Evolutionary conservation across 2,113 vertebrate species (phyloP), one percentile per base, ranked within the genome.

Genomic region (Seriola rivoliana): DNA sequence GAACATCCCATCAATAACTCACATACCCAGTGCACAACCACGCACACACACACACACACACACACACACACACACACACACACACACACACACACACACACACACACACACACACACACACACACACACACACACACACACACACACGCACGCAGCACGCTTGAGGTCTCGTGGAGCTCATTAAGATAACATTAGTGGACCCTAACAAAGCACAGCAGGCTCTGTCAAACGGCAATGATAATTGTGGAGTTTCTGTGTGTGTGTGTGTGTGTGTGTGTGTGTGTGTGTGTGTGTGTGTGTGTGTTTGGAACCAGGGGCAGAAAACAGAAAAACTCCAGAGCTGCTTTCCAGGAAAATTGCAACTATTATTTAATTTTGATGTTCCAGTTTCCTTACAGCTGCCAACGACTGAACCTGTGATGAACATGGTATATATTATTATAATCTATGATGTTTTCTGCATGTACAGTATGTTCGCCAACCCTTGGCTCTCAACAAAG

Each of bases 81-180:
- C 63, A 71, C 46, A 38, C 29, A 40, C 11, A 57, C 52, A 29
- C 44, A 62, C 40, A 59, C 64, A 59, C 48, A 38, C 32, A 42
- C 12, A 65, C 17, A 59, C 40, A 29, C 34, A 14, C 21, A 42
- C 46, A 54, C 17, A 59, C 2, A 36, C 48, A 77, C 13, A 66
- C 34, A 1, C 63, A 71, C 46, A 38, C 29, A 40, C 11, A 57
- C 52, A 29, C 44, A 62, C 40, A 59, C 64, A 59, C 48, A 40
- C 32, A 42, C 12, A 65, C 17, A 59, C 40, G 17, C 34, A 14
- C 21, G 50, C 46, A 54, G 66, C 19, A 21, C 63, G 75, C 54
- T 25, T 54, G 55, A 78, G n/a, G 46, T 63, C 50, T 65, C 21
- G 71, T 68, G 59, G 32, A 54, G 78, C 60, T 85, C 82, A 84